phyloP scores from a whole-genome alignment of 2,797 vertebrate genomes.

The Gadopsis marmoratus region DNA sequence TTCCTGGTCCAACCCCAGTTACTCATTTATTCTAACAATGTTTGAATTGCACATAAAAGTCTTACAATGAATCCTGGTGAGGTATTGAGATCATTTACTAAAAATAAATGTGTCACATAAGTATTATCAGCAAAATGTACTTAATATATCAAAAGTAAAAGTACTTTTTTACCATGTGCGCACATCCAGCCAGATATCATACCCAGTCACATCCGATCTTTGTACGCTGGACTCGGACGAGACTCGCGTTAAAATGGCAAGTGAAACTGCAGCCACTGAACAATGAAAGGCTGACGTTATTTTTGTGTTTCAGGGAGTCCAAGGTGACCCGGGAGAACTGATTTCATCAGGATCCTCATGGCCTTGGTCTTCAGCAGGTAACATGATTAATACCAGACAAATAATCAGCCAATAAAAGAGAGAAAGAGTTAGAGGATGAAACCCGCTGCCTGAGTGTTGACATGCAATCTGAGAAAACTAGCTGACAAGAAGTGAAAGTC shows the following conservation, averaged over 20 bases:
- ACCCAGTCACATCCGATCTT: background rate
- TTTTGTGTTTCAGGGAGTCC: constrained; percentile 75
- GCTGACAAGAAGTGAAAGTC: constrained; percentile 37
- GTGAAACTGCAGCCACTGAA: background rate
- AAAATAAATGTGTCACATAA: no score
- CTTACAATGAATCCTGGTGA: no score
- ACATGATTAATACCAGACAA: background rate
- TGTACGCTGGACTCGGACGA: background rate
- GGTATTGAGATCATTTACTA: no score
- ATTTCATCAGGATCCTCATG: constrained; percentile 34
- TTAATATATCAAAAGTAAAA: no score
- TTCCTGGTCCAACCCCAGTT: no score
- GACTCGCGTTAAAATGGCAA: background rate
- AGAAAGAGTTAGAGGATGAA: background rate
- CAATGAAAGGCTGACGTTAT: background rate
- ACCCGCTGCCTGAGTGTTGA: background rate
- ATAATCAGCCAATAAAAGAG: background rate
- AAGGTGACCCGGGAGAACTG: constrained; percentile 81
- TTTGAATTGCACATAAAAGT: no score
- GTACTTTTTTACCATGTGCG: background rate
- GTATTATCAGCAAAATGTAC: no score
- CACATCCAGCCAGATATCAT: constrained; percentile 3
- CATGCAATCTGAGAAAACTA: background rate
- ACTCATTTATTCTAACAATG: no score
- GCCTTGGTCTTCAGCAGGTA: constrained; percentile 66